phyloP scores from a whole-genome alignment of 2,888 invertebrate species.

The Electrophaes corylata region DNA sequence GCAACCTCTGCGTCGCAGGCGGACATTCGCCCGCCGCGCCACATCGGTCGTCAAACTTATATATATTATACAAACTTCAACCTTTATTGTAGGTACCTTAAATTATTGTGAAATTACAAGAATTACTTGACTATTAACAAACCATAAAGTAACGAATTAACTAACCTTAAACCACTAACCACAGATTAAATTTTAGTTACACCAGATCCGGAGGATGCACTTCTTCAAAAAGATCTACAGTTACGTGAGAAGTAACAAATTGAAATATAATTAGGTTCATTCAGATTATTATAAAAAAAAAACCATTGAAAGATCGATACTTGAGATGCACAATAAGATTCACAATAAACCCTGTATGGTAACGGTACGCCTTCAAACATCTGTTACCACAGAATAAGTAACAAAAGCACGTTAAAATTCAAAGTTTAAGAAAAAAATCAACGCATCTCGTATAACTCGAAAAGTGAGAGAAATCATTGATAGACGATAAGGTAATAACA shows the following conservation, averaged over 20 bases:
- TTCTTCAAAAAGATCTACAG: slow-evolving; percentile 34
- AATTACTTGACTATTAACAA: slow-evolving; percentile 35
- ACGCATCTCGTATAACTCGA: slow-evolving; percentile 74
- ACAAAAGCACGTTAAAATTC: slow-evolving; percentile 28
- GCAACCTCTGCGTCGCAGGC: too few relatives aligned
- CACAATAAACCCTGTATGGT: slow-evolving; percentile 59
- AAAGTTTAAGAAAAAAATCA: slow-evolving; percentile 61
- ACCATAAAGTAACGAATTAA: slow-evolving; percentile 28
- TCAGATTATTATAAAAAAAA: slow-evolving; percentile 44
- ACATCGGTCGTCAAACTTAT: too few relatives aligned
- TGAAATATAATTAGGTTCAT: slow-evolving; percentile 46
- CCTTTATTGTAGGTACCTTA: too few relatives aligned
- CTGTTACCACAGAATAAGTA: slow-evolving; percentile 53
- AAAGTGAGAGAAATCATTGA: slow-evolving; percentile 79
- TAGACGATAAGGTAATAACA: slow-evolving; percentile 82
- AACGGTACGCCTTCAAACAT: slow-evolving; percentile 79
- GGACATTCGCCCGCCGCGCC: too few relatives aligned
- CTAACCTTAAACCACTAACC: slow-evolving; percentile 16
- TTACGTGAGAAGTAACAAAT: slow-evolving; percentile 45
- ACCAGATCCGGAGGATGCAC: slow-evolving; percentile 43
- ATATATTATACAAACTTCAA: too few relatives aligned
- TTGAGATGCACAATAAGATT: slow-evolving; percentile 41
- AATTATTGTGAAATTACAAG: too few relatives aligned
- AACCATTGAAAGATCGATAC: slow-evolving; percentile 26
- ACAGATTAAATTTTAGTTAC: background rate